Evolutionary conservation across 2,888 invertebrate species (phyloP), one percentile per base, ranked within the genome.

Genomic region (Ormyrus labotus): DNA sequence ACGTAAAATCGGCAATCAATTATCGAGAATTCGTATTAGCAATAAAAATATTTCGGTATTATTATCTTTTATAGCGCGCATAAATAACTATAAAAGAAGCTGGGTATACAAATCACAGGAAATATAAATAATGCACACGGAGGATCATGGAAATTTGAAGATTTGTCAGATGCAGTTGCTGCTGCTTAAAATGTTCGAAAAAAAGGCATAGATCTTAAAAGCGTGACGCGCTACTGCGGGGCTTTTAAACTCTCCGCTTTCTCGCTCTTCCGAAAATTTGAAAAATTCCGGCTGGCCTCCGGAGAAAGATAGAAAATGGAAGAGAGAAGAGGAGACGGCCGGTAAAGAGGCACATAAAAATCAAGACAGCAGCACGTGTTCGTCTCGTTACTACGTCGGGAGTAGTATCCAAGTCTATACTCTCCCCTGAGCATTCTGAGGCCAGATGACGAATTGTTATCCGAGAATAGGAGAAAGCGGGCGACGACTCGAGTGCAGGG

Each of bases 381-480:
- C 80, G 80, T 83, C 83, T 83, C 83, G 83, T 83, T 81, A 82
- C 81, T 64, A 10, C 69, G 63, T 11, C 53, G 57, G 50, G 69
- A 48, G 81, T 81, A 77, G 76, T 34, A 34, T 34, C 34, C 34
- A 34, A 75, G 71, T 63, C 63, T 57, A 60, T 51, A 55, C 34
- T 13, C 57, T 78, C 77, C 78, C 81, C 69, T 72, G 74, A 81
- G 82, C 85, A 86, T 86, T 86, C 83, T 84, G 85, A 85, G 83
- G 83, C 85, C 86, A 86, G 86, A 87, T 86, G 86, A 87, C 85
- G 86, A 86, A 86, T 86, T 86, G 86, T 86, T 86, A 85, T 84
- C 83, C 83, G 80, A 83, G 84, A 84, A 84, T 84, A 85, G 83
- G 76, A 83, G 83, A 81, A 79, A 81, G 78, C 78, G 77, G 64